phyloP scores from a whole-genome alignment of 2,797 vertebrate genomes.

The Spheniscus humboldti region DNA sequence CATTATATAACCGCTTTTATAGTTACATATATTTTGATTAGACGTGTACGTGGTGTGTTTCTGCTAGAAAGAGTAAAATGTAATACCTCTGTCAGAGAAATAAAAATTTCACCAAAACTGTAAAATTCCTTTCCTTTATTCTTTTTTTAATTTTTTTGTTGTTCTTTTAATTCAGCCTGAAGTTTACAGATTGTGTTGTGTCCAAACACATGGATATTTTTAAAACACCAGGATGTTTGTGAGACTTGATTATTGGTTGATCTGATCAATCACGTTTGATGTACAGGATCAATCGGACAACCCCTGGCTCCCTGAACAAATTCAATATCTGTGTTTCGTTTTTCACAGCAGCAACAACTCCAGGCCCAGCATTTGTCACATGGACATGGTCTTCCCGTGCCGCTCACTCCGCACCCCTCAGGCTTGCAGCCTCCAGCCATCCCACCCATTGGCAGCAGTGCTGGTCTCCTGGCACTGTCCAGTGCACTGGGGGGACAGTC shows the following conservation, averaged over 20 bases:
- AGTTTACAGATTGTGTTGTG: neutral
- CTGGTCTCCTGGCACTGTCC: constrained; percentile 88
- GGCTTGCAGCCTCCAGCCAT: constrained; percentile 87
- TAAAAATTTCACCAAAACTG: neutral
- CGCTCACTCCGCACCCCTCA: constrained; percentile 89
- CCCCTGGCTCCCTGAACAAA: constrained; percentile 28
- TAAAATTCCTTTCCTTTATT: neutral
- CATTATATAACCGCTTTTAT: constrained; percentile 66
- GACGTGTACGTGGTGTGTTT: neutral
- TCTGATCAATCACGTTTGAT: neutral
- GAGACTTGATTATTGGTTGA: neutral
- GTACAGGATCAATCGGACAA: neutral
- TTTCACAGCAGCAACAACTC: constrained; percentile 95
- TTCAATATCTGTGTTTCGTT: constrained; percentile 79
- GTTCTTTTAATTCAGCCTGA: neutral
- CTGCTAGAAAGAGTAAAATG: constrained; percentile 3
- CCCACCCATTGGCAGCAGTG: constrained; percentile 85
- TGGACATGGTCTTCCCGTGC: constrained; percentile 89
- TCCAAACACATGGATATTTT: neutral
- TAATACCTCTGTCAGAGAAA: constrained; percentile 7
- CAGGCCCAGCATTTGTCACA: constrained; percentile 95
- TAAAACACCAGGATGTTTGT: neutral
- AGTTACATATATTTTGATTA: constrained; percentile 72
- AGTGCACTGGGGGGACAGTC: constrained; percentile 86
- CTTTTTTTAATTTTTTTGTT: neutral